Evolutionary conservation across 2,797 vertebrate species (phyloP).

Genomic region (Manis crassicaudata): DNA sequence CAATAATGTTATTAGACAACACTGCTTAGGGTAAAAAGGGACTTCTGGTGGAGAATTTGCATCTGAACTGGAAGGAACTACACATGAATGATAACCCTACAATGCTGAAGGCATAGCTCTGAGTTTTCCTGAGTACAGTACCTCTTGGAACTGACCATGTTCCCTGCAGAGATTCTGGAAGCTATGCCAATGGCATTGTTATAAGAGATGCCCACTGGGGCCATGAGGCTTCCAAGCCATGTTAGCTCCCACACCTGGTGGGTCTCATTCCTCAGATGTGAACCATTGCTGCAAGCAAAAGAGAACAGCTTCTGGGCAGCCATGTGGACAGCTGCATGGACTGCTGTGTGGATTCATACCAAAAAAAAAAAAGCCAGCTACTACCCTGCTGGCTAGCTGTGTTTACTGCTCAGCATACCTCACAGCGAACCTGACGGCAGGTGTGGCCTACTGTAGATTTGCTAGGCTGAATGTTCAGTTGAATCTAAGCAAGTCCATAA

Average conservation of each 20-base stretch:
- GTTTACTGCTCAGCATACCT: background rate
- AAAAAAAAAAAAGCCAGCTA: background rate
- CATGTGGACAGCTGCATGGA: accelerated
- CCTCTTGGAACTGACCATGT: background rate
- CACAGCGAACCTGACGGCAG: background rate
- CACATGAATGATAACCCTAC: background rate
- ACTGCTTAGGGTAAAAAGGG: background rate
- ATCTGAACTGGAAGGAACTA: background rate
- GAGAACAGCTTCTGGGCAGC: background rate
- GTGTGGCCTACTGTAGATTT: background rate
- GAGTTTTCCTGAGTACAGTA: background rate
- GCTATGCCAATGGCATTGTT: background rate
- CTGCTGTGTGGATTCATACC: background rate
- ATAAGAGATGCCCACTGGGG: background rate
- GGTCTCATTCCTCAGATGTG: background rate
- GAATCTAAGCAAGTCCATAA: background rate
- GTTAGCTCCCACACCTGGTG: background rate
- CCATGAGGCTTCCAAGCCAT: background rate
- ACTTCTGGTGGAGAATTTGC: background rate
- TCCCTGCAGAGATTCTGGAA: background rate
- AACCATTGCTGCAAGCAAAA: background rate
- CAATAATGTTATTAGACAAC: background rate
- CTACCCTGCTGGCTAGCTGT: background rate
- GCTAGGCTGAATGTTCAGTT: background rate
- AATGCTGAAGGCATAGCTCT: background rate